phyloP scores from a whole-genome alignment of 2,797 vertebrate species.

The Columba guinea region DNA sequence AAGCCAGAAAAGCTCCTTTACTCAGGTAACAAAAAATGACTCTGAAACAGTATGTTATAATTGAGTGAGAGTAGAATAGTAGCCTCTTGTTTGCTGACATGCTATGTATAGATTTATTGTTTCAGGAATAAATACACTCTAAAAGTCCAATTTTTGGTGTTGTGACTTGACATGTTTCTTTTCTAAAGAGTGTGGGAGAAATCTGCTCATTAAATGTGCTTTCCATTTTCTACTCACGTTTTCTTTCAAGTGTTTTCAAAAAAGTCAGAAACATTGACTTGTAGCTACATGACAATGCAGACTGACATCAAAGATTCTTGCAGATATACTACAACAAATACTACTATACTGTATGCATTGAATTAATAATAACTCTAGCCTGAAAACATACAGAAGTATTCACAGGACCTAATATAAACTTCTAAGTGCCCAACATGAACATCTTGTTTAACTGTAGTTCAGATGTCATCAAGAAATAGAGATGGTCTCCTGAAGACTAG shows the following conservation, averaged over 20 bases:
- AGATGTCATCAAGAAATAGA: not conserved
- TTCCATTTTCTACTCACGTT: not conserved
- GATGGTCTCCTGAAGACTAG: not conserved
- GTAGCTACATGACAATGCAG: not conserved
- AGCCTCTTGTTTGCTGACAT: not conserved
- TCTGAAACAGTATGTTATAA: not conserved
- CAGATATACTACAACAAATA: not conserved
- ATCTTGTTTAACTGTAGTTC: not conserved
- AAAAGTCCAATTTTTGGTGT: not conserved
- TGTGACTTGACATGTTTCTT: not conserved
- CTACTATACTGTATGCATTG: not conserved
- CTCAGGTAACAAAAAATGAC: not conserved
- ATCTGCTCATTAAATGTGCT: slow-evolving; percentile 16
- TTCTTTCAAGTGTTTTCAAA: not conserved
- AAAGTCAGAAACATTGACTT: not conserved
- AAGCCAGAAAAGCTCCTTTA: not conserved
- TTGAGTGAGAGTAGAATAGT: not conserved
- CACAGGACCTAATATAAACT: not conserved
- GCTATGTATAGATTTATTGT: not conserved
- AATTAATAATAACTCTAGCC: not conserved
- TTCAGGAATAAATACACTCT: not conserved
- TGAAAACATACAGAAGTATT: not conserved
- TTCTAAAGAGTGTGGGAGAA: not conserved
- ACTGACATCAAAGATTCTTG: not conserved
- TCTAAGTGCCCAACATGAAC: not conserved